Evolutionary conservation across 2,113 vertebrate species (phyloP), one percentile per base, ranked within the genome.

Genomic region (Ceuthmochares aereus): DNA sequence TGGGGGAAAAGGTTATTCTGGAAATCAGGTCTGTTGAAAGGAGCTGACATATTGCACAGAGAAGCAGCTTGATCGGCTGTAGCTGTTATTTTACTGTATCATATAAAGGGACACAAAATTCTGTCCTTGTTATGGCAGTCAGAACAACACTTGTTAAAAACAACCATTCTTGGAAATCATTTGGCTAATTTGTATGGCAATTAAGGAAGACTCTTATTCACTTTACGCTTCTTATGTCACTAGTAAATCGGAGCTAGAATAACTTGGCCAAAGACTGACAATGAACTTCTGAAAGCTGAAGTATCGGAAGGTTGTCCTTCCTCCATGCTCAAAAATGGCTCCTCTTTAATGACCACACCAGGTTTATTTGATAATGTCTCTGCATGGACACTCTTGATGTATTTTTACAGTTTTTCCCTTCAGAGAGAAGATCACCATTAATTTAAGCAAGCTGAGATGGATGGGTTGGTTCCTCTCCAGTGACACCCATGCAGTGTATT

Each of bases 1-100:
- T 89, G 25, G 92, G 88, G 90, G 83, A 81, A 93, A 92, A 93
- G 95, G 93, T 95, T 96, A 95, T 89, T 96, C 56, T 92, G 76
- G 86, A 96, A 96, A 93, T 82, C 83, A 69, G 85, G 43, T 87
- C 92, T 92, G 79, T 56, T 91, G 95, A 96, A 96, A 89, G 83
- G 72, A 96, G 64, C 52, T 93, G 95, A 97, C 90, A 93, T 22
- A 68, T 2, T 84, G 86, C 73, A 60, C 83, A 75, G 73, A 1
- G 2, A 51, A 79, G 88, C 83, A 84, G 88, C 86, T 60, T 75
- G 73, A 95, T 92, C 94, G 88, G 76, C 34, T 86, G 76, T 84
- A 93, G 87, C 77, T 96, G 95, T 95, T 95, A 89, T 84, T 92
- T 95, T 82, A 27, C 75, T 87, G 25, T 30, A 79, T 74, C 77